Base-by-base conservation (phyloP, 2,113 vertebrate species). In the Forbesichthys agassizii region DNA sequence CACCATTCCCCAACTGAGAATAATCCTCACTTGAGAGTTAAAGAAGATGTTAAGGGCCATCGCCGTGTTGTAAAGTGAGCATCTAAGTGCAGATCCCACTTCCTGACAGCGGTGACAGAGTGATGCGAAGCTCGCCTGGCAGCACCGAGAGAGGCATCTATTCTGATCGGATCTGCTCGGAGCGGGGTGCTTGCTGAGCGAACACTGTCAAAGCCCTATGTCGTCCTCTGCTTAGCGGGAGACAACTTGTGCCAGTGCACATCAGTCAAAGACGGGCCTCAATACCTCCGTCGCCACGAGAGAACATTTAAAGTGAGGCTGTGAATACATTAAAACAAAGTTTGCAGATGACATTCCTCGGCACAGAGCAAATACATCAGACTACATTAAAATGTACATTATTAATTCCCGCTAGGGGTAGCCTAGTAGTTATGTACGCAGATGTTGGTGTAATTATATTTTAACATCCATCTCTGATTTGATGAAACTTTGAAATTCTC, bases 171-270 rank as follows among this genome's bases (percentile, higher is more conserved):
- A 81, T 79, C 78, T 64, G 52, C 68, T 81, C 5, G 57, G 77
- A 87, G 74, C 78, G 79, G 80, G 84, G 87, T 81, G 83, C 36
- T 42, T 82, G 64, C 78, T 71, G 81, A 86, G 81, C 79, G 84
- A 85, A 81, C 78, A 74, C 83, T 88, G 87, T 88, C 81, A 89
- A 83, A 89, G 79, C 82, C 80, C 83, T 81, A 63, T 58, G 48
- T 69, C 53, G 74, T 83, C 75, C 72, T 68, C 64, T 11, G 78
- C 69, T 88, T 78, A 74, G 68, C 80, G 3, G 69, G 71, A 82
- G 82, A 89, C 83, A 75, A 74, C 73, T 36, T 8, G 67, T 78
- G 86, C 87, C 84, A 82, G 72, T 27, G 82, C 49, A 18, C 76
- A 83, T 87, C 84, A 64, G 62, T 81, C 81, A 71, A 10, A 69